phyloP scores from a whole-genome alignment of 2,888 invertebrate species.

The Tenthredo mesomela region DNA sequence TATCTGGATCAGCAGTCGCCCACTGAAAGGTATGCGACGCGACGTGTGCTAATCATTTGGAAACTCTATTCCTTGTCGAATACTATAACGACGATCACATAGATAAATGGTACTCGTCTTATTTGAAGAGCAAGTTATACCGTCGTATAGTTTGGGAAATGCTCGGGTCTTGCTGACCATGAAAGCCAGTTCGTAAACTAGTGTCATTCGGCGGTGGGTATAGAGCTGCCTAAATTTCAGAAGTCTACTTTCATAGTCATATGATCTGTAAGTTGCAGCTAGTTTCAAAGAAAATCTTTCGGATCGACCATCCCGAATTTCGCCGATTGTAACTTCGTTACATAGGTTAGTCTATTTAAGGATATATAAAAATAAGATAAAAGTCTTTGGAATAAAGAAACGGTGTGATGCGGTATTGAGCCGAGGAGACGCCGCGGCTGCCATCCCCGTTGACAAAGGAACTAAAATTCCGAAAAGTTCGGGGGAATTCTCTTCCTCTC shows the following conservation, averaged over 20 bases:
- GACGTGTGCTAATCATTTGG: not conserved
- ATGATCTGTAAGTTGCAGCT: not conserved
- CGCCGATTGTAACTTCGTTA: not conserved
- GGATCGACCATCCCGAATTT: slow-evolving; percentile 2
- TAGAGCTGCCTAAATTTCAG: not conserved
- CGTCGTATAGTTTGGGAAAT: not conserved
- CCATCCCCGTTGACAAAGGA: slow-evolving; percentile 30
- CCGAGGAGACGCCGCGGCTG: not conserved
- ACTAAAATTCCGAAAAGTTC: slow-evolving; percentile 39
- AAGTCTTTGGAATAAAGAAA: slow-evolving; percentile 15
- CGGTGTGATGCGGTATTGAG: slow-evolving; percentile 17
- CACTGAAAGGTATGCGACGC: not conserved
- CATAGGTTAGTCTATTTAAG: slow-evolving; percentile 8
- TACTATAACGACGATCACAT: not conserved
- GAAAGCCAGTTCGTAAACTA: not conserved
- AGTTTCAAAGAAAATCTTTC: not conserved
- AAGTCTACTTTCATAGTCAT: not conserved
- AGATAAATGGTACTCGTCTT: not conserved
- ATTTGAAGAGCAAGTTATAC: not conserved
- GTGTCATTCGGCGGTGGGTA: not conserved
- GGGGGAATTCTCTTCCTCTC: slow-evolving; percentile 6
- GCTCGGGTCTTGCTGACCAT: not conserved
- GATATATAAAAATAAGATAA: slow-evolving; percentile 6
- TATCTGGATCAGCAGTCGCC: not conserved
- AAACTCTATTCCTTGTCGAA: not conserved